Conservation (phyloP, 2,797 vertebrate species). For the Kryptopterus vitreolus region DNA sequence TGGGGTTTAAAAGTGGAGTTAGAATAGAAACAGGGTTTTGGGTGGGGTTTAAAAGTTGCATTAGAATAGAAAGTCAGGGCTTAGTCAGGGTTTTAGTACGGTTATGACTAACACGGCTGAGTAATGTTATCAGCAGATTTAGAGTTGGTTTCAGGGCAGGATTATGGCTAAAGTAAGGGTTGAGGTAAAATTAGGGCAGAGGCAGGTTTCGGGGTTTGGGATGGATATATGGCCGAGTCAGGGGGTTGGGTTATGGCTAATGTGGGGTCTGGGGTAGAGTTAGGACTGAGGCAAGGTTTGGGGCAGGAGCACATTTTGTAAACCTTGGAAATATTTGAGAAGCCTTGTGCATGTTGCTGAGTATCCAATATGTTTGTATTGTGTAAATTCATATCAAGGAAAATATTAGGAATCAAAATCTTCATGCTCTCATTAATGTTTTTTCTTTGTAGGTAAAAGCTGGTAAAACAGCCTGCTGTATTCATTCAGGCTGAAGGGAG, state of each 20-base stretch:
- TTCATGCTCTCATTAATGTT: neutral
- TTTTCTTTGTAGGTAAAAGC: neutral
- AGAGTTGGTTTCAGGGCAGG: neutral
- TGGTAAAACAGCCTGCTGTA: neutral
- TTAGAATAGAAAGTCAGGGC: no score
- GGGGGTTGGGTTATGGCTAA: neutral
- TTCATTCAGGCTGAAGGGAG: slow-evolving; percentile 39
- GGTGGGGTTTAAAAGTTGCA: no score
- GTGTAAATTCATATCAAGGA: neutral
- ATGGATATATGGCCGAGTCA: no score
- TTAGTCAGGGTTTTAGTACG: no score
- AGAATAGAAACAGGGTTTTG: no score
- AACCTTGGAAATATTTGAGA: neutral
- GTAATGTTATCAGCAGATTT: no score
- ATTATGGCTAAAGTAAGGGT: neutral
- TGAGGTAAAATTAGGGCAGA: neutral
- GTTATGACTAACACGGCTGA: neutral
- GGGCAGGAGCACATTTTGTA: neutral
- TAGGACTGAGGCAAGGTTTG: neutral
- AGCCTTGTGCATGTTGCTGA: neutral
- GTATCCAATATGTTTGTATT: neutral
- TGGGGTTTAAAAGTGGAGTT: no score
- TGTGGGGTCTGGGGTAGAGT: neutral
- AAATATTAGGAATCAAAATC: neutral
- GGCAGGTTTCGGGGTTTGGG: no score